phyloP scores from a whole-genome alignment of 2,797 vertebrate genomes.

The Malurus leucopterus region DNA sequence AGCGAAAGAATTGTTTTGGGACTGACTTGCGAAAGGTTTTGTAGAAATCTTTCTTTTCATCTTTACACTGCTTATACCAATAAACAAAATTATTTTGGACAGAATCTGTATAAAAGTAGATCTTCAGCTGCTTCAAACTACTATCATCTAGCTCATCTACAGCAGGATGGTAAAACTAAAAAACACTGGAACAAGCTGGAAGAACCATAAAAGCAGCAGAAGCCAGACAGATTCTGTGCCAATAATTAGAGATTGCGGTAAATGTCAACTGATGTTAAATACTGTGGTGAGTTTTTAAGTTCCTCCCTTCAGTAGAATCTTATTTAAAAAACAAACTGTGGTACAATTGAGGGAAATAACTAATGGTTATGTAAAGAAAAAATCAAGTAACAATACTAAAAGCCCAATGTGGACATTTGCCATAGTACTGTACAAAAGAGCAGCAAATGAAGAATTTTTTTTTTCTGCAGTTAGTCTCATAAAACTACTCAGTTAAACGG shows the following conservation, averaged over 20 bases:
- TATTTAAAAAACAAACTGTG: conserved; percentile 50
- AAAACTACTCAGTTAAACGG: neutral
- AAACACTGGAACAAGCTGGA: conserved; percentile 50
- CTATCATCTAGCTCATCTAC: conserved; percentile 29
- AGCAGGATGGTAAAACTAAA: conserved; percentile 46
- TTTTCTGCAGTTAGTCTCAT: neutral
- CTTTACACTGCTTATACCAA: neutral
- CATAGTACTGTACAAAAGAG: conserved; percentile 13
- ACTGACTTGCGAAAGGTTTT: neutral
- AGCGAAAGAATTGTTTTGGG: neutral
- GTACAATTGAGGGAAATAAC: conserved; percentile 67
- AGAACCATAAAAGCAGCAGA: conserved; percentile 61
- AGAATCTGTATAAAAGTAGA: conserved; percentile 1
- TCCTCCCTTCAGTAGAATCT: conserved; percentile 52
- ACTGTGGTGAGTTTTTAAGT: conserved; percentile 55
- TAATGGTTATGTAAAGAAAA: conserved; percentile 61
- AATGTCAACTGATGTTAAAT: conserved; percentile 67
- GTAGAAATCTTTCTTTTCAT: neutral
- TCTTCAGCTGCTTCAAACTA: neutral
- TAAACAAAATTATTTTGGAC: conserved; percentile 2
- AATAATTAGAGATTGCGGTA: conserved; percentile 62
- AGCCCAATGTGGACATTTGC: conserved; percentile 29
- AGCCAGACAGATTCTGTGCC: conserved; percentile 60
- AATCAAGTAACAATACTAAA: conserved; percentile 50
- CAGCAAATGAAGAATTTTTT: neutral